phyloP scores from a whole-genome alignment of 2,888 invertebrate genomes.

The Drosophila subquinaria region DNA sequence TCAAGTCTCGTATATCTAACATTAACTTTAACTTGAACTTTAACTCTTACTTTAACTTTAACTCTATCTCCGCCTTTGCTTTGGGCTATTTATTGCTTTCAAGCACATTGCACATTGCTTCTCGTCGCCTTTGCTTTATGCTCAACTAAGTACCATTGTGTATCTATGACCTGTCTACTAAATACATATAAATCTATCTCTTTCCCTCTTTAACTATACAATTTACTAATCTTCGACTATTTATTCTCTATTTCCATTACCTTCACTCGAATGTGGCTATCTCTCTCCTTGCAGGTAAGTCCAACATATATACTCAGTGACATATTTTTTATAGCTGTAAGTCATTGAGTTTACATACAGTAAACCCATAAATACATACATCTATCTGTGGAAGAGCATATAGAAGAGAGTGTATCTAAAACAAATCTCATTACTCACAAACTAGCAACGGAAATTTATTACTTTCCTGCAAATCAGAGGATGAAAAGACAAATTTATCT shows the following conservation, averaged over 20 bases:
- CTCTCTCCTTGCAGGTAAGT: constrained; percentile 32
- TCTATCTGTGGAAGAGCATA: not conserved
- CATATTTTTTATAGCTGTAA: not conserved
- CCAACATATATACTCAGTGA: not conserved
- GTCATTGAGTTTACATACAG: not conserved
- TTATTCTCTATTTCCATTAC: constrained; percentile 45
- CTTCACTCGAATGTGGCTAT: constrained; percentile 18
- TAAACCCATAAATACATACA: no score
- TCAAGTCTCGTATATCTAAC: constrained; percentile 6
- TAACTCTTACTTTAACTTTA: constrained; percentile 3
- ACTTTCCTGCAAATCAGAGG: not conserved
- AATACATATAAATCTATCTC: not conserved
- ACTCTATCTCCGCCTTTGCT: constrained; percentile 1
- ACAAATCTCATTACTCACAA: not conserved
- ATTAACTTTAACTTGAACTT: not conserved
- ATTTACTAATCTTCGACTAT: constrained; percentile 36
- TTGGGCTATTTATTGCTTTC: constrained; percentile 27
- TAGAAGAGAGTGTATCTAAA: not conserved
- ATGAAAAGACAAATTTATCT: no score
- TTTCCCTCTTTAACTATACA: not conserved
- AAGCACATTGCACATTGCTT: constrained; percentile 50
- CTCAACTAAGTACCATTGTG: constrained; percentile 16
- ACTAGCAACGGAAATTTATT: not conserved
- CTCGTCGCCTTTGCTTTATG: constrained; percentile 44
- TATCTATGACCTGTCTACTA: constrained; percentile 2